A percentile compares a stretch with the other conserved stretches of the same genome.
phyloP scores from a whole-genome alignment of 2,797 vertebrate species.

The Typhlichthys subterraneus region DNA sequence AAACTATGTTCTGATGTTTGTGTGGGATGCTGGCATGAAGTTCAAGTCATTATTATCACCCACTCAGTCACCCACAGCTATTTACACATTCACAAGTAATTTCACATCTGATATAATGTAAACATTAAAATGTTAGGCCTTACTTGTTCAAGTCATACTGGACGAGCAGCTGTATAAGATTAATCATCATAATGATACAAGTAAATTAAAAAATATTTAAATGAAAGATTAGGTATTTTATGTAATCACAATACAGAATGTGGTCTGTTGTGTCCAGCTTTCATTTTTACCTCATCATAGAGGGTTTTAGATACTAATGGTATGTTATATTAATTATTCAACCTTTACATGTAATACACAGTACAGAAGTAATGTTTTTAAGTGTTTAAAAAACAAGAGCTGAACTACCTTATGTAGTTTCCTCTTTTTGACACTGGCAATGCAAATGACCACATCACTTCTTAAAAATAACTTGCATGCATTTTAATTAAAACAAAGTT shows the following conservation, averaged over 20 bases:
- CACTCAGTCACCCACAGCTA: background rate
- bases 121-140: too few relatives aligned
- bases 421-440: constrained; percentile 54
- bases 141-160: too few relatives aligned
- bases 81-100: background rate
- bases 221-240: background rate
- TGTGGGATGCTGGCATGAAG: background rate
- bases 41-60: background rate
- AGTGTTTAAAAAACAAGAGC: constrained; percentile 35
- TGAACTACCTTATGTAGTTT: constrained; percentile 54
- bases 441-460: constrained; percentile 36
- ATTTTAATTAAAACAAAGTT: constrained; percentile 1
- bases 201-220: too few relatives aligned
- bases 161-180: too few relatives aligned
- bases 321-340: too few relatives aligned
- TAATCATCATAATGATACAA: too few relatives aligned
- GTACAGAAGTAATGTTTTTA: constrained; percentile 6
- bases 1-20: background rate
- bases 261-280: background rate
- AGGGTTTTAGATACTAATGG: background rate
- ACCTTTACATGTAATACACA: too few relatives aligned
- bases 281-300: background rate
- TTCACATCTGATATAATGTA: constrained; percentile 2
- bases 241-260: background rate
- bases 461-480: constrained; percentile 6